Conservation (phyloP, 2,888 invertebrate genomes). For the Tryphoninae sp. region DNA sequence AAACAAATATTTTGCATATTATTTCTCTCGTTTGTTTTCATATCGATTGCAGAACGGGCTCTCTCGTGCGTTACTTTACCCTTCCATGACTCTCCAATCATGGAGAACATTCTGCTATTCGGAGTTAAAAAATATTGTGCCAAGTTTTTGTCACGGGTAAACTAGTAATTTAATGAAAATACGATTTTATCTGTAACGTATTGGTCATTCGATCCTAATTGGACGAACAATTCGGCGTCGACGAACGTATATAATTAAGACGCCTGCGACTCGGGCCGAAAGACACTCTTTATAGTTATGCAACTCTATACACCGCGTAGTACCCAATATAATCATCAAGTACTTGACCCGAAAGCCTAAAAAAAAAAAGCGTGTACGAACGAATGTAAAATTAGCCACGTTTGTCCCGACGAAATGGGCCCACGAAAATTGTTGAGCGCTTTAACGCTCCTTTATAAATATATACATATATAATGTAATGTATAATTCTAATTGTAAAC, state of each 20-base stretch:
- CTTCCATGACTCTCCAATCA: not conserved
- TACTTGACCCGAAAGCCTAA: constrained; percentile 54
- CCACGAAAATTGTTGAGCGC: constrained; percentile 8
- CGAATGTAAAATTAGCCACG: constrained; percentile 5
- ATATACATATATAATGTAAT: constrained; percentile 10
- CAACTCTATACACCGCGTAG: not conserved
- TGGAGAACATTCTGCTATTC: constrained; percentile 18
- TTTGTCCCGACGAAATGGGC: not conserved
- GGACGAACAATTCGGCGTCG: not conserved
- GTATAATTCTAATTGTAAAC: constrained; percentile 13
- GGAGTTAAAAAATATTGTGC: constrained; percentile 27
- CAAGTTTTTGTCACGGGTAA: constrained; percentile 48
- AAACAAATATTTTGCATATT: not conserved
- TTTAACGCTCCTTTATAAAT: constrained; percentile 24
- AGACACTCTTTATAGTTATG: constrained; percentile 12
- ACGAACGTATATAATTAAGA: not conserved
- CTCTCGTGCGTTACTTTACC: not conserved
- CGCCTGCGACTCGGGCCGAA: constrained; percentile 14
- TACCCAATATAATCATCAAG: constrained; percentile 9
- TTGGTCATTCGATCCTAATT: not conserved
- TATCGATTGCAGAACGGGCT: not conserved
- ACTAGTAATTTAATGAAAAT: constrained; percentile 26
- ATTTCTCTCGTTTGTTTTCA: not conserved
- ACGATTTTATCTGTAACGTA: not conserved
- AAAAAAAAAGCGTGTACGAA: constrained; percentile 13